Percentiles rank a stretch among this genome's conserved stretches.
Evolutionary conservation across 2,113 vertebrate genomes (phyloP).

Genomic region (Cyanistes caeruleus): DNA sequence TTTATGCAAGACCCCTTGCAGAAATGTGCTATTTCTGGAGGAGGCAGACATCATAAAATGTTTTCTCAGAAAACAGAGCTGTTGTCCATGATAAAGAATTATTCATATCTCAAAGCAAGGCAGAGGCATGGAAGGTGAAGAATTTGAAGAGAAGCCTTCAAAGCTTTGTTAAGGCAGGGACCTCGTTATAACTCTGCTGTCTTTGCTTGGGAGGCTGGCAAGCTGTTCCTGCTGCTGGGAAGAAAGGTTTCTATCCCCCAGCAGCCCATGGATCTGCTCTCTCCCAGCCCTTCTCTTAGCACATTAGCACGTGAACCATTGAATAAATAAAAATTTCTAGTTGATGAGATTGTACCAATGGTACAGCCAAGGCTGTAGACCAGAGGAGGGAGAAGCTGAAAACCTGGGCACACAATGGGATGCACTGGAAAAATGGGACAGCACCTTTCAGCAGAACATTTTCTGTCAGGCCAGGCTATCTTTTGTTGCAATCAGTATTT

Average conservation of each 20-base stretch:
- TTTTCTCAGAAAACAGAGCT: neutral
- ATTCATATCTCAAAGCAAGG: neutral
- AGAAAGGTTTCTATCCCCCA: neutral
- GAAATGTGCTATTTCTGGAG: neutral
- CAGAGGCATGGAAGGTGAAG: neutral
- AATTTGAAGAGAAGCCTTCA: neutral
- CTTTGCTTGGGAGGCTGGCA: neutral
- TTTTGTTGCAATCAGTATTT: neutral
- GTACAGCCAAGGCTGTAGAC: neutral
- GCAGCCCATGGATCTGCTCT: neutral
- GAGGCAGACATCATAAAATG: neutral
- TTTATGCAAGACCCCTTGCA: slow-evolving; percentile 15
- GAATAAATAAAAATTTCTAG: neutral
- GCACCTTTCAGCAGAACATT: neutral
- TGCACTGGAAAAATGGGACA: neutral
- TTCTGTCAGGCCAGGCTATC: neutral
- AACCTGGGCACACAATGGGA: rapidly evolving
- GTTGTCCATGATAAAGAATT: neutral
- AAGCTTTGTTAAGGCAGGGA: neutral
- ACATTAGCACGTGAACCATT: neutral
- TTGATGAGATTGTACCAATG: neutral
- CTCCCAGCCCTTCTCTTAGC: neutral
- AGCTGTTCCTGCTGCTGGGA: neutral
- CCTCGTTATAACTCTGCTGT: neutral
- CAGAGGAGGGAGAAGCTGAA: neutral